Evolutionary conservation across 2,888 invertebrate genomes (phyloP).

Genomic region (Mythimna vitellina): DNA sequence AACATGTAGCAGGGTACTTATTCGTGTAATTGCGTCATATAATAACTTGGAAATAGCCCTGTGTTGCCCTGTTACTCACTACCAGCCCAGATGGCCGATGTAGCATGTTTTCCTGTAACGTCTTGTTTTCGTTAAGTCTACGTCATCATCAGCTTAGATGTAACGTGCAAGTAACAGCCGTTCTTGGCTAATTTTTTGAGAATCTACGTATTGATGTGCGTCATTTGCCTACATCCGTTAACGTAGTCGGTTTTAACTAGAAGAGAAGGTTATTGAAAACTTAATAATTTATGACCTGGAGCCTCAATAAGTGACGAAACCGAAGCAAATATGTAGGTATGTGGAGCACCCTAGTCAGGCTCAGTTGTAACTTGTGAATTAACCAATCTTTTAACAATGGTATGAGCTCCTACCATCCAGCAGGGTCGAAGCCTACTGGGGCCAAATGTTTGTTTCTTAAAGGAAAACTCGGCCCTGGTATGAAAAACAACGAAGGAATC

Average conservation of each 20-base stretch:
- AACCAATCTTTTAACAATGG: background rate
- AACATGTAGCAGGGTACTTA: background rate
- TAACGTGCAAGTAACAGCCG: background rate
- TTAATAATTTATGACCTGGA: background rate
- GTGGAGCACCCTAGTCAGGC: background rate
- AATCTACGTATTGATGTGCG: slow-evolving; percentile 7
- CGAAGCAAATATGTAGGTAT: background rate
- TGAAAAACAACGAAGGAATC: no score
- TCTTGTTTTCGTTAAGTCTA: slow-evolving; percentile 36
- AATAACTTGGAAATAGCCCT: slow-evolving; percentile 1
- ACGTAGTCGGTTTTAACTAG: background rate
- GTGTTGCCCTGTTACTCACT: slow-evolving; percentile 37
- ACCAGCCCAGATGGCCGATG: slow-evolving; percentile 1
- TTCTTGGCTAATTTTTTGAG: slow-evolving; percentile 10
- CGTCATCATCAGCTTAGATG: slow-evolving; percentile 28
- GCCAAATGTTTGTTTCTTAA: no score
- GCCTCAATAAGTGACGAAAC: background rate
- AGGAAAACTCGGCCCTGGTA: no score
- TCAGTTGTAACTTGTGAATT: background rate
- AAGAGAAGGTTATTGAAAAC: slow-evolving; percentile 1
- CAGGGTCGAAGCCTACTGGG: no score
- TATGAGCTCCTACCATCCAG: no score
- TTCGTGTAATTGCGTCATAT: slow-evolving; percentile 29
- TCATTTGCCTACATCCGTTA: slow-evolving; percentile 6
- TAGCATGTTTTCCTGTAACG: slow-evolving; percentile 23